A percentile compares a stretch with the other conserved stretches of the same genome.
Conservation (phyloP, 2,113 vertebrate genomes). For the Myocastor coypus region DNA sequence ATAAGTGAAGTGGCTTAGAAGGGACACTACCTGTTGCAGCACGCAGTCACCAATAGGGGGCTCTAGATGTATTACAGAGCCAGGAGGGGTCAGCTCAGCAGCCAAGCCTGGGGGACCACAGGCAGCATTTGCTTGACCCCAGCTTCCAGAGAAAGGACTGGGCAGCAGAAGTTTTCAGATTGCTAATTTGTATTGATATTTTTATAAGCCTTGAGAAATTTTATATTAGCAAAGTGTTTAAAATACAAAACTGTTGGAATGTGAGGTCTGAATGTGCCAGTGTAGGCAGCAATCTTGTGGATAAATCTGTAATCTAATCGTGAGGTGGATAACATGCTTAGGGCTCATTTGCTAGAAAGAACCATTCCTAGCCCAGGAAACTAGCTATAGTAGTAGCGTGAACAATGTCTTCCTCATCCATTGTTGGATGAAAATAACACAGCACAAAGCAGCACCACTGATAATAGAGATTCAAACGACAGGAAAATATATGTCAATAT, state of each 20-base stretch:
- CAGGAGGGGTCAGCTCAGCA: not conserved
- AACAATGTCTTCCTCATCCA: not conserved
- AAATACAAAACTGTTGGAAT: not conserved
- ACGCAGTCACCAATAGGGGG: not conserved
- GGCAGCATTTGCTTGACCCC: rapidly evolving
- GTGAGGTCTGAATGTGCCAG: not conserved
- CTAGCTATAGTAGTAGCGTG: not conserved
- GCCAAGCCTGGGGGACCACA: not conserved
- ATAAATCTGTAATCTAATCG: not conserved
- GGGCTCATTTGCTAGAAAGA: not conserved
- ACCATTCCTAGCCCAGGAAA: not conserved
- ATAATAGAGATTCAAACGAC: not conserved
- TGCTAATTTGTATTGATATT: not conserved
- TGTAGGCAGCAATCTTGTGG: not conserved
- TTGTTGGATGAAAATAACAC: not conserved
- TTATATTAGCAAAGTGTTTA: not conserved
- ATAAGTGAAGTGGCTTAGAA: too few relatives aligned
- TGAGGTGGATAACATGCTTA: not conserved
- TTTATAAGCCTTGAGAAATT: not conserved
- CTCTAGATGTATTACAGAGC: not conserved
- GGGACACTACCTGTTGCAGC: not conserved
- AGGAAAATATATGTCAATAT: not conserved
- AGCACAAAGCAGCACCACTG: not conserved
- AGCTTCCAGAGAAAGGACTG: not conserved
- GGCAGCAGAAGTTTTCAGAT: not conserved